Conservation (phyloP, 2,888 invertebrate genomes). For the Synanthedon tipuliformis region DNA sequence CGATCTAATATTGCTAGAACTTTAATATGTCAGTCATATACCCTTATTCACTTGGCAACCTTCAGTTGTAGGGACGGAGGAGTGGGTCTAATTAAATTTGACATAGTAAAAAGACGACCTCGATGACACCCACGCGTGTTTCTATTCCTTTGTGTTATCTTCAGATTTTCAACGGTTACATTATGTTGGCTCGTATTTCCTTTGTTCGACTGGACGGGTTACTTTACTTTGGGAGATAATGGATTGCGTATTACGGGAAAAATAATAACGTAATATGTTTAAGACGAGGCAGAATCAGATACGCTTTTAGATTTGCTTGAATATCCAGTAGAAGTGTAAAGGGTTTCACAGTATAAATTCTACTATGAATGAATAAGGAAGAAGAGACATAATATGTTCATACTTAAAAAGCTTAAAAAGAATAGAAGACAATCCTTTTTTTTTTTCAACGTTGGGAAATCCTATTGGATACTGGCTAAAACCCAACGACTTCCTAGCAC, state of each 20-base stretch:
- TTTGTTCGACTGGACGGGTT: not conserved
- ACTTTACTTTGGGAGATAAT: not conserved
- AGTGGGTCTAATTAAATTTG: constrained; percentile 11
- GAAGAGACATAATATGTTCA: no score
- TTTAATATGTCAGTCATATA: constrained; percentile 5
- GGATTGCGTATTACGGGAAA: not conserved
- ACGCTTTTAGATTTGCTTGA: not conserved
- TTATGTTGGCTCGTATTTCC: not conserved
- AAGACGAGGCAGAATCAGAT: not conserved
- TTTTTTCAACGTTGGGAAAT: no score
- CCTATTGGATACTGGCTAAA: no score
- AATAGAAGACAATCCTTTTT: no score
- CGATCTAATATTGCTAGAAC: constrained; percentile 17
- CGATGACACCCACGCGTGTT: constrained; percentile 6
- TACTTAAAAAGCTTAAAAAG: no score
- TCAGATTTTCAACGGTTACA: not conserved
- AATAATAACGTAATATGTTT: not conserved
- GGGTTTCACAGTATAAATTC: no score
- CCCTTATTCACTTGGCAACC: constrained; percentile 4
- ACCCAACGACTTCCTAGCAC: no score
- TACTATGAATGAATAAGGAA: no score
- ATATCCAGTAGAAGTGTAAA: no score
- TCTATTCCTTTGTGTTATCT: constrained; percentile 4
- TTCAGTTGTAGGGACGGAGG: constrained; percentile 3
- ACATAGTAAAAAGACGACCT: not conserved